Conservation (phyloP, 2,113 vertebrate species). For the Agapornis roseicollis region DNA sequence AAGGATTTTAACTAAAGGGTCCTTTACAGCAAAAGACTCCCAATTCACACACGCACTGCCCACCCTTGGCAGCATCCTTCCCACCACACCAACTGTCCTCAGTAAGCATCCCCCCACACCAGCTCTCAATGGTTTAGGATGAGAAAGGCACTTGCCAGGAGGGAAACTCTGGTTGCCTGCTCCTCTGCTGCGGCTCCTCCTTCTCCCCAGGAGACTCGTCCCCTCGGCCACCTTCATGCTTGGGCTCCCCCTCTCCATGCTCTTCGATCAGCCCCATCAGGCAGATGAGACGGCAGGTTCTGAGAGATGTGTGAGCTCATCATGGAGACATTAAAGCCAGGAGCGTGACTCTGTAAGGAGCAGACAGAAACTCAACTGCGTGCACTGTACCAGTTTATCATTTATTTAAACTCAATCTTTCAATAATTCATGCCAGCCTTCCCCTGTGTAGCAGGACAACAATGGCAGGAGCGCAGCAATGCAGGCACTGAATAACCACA, state of each 20-base stretch:
- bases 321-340: constrained; percentile 61
- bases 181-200: constrained; percentile 53
- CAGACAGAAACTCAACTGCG: constrained; percentile 59
- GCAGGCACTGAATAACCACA: constrained; percentile 39
- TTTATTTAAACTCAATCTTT: constrained; percentile 39
- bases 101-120: neutral
- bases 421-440: constrained; percentile 66
- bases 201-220: constrained; percentile 53
- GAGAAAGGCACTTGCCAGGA: constrained; percentile 72
- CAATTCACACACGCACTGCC: fast-evolving
- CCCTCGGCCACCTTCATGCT: constrained; percentile 65
- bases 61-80: neutral
- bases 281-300: constrained; percentile 30
- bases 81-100: neutral
- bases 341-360: constrained; percentile 60
- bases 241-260: constrained; percentile 65
- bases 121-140: neutral
- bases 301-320: constrained; percentile 49
- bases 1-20: neutral
- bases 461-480: neutral
- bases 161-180: constrained; percentile 62
- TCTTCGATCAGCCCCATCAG: constrained; percentile 75
- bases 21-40: neutral
- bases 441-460: constrained; percentile 7
- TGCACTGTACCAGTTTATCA: neutral